These are phyloP conservation scores for Crambe crambe DNA, from an alignment of 37 sponge, comb jelly and placozoan species.

Conservation along the genomic window DNA sequence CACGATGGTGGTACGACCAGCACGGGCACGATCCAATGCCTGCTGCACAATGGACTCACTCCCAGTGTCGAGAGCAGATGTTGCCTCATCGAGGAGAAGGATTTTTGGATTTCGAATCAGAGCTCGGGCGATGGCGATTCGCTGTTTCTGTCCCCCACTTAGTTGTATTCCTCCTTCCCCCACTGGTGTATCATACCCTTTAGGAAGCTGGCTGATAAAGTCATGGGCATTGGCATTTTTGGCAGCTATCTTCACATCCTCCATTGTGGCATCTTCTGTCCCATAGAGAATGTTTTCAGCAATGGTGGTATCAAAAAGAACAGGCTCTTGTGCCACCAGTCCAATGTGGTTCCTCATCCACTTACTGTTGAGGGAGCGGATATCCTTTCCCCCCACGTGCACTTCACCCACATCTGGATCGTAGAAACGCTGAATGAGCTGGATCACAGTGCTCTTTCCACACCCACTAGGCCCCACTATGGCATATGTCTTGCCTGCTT, in stretches of 20 bases:
- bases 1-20: conserved; percentile 88
- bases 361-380: conserved; percentile 64
- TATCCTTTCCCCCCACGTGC: conserved; percentile 75
- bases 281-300: too few relatives aligned
- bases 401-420: too few relatives aligned
- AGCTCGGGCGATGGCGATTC: conserved; percentile 90
- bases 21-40: conserved; percentile 78
- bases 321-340: conserved; percentile 91
- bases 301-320: conserved; percentile 87
- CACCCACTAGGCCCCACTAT: too few relatives aligned
- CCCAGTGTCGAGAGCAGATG: too few relatives aligned
- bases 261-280: conserved; percentile 59
- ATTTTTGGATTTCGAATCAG: conserved; percentile 83
- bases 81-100: conserved; percentile 90
- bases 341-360: conserved; percentile 89
- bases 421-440: too few relatives aligned
- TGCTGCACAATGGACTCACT: conserved; percentile 85
- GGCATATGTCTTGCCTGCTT: too few relatives aligned
- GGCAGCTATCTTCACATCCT: conserved; percentile 77
- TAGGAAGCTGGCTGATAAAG: conserved; percentile 74
- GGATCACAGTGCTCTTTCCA: too few relatives aligned
- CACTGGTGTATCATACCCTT: conserved; percentile 84
- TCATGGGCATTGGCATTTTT: conserved; percentile 78
- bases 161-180: conserved; percentile 88
- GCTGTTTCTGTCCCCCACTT: conserved; percentile 91